A percentile compares a stretch with the other conserved stretches of the same genome.
These are phyloP conservation scores for Drosophila pseudoananassae DNA, from an alignment of 1,140 invertebrate species.

Conservation along the genomic window DNA sequence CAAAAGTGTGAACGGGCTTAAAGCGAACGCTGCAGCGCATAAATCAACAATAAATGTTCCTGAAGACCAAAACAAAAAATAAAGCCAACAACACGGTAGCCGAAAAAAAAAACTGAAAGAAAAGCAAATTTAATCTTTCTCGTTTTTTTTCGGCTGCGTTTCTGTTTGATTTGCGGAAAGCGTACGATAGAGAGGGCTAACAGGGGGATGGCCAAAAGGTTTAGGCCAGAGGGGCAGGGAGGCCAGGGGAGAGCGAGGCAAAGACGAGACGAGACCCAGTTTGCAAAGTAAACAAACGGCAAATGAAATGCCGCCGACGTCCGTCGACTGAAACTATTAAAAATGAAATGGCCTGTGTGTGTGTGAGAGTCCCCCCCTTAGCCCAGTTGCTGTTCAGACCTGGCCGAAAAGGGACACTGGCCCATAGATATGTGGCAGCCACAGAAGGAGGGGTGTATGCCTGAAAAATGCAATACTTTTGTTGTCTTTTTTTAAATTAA, in stretches of 20 bases:
- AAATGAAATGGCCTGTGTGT: constrained; percentile 67
- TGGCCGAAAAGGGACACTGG: constrained; percentile 13
- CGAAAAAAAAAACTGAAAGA: not conserved
- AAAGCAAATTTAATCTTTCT: constrained; percentile 33
- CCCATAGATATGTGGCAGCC: constrained; percentile 25
- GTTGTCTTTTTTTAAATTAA: too few relatives aligned
- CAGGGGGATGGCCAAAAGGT: not conserved
- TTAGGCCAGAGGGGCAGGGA: not conserved
- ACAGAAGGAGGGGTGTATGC: not conserved
- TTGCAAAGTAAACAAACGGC: constrained; percentile 76
- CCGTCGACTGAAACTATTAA: constrained; percentile 75
- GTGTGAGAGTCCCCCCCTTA: not conserved
- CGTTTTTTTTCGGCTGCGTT: constrained; percentile 29
- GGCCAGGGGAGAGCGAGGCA: too few relatives aligned
- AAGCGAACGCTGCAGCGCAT: constrained; percentile 40
- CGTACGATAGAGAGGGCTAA: constrained; percentile 9
- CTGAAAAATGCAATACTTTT: too few relatives aligned
- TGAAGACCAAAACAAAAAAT: constrained; percentile 34
- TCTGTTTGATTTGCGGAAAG: constrained; percentile 66
- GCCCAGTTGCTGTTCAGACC: not conserved
- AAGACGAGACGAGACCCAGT: constrained; percentile 55
- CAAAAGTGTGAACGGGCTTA: constrained; percentile 26
- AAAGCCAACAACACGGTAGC: not conserved
- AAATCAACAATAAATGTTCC: constrained; percentile 55
- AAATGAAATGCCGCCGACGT: constrained; percentile 70